Evolutionary conservation across 2,113 vertebrate species (phyloP).

Genomic region (Climacteris rufus): DNA sequence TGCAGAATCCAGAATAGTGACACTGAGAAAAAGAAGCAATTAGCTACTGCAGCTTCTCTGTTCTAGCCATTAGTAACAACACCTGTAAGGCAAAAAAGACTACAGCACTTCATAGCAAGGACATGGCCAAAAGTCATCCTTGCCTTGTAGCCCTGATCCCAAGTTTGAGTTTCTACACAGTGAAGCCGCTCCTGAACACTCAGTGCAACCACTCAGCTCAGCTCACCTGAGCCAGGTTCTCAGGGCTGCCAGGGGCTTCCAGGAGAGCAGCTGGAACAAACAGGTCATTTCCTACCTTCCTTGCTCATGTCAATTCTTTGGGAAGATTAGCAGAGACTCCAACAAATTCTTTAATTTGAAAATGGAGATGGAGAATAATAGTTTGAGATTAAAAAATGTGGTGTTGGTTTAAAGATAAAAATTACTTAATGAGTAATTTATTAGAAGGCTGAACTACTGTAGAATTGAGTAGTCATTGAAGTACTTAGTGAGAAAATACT

Average conservation of each 20-base stretch:
- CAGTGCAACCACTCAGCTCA: not conserved
- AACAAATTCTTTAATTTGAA: not conserved
- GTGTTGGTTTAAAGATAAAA: not conserved
- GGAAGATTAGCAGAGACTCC: not conserved
- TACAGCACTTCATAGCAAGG: not conserved
- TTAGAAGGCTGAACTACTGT: not conserved
- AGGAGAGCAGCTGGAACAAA: not conserved
- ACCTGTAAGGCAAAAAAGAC: not conserved
- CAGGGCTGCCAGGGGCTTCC: not conserved
- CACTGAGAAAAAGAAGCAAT: not conserved
- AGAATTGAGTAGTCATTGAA: not conserved
- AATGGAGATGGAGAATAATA: not conserved
- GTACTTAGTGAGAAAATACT: not conserved
- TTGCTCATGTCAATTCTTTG: not conserved
- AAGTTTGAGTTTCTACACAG: not conserved
- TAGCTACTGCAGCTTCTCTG: not conserved
- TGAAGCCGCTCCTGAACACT: not conserved
- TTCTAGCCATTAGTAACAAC: not conserved
- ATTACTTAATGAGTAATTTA: not conserved
- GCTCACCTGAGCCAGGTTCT: too few relatives aligned
- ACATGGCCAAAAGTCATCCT: not conserved
- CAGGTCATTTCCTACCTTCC: not conserved
- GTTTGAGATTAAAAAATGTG: not conserved
- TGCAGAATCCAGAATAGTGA: not conserved
- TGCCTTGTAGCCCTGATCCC: not conserved